These are phyloP conservation scores for Helicoverpa zea DNA, from an alignment of 1,140 invertebrate genomes.

Conservation along the genomic window DNA sequence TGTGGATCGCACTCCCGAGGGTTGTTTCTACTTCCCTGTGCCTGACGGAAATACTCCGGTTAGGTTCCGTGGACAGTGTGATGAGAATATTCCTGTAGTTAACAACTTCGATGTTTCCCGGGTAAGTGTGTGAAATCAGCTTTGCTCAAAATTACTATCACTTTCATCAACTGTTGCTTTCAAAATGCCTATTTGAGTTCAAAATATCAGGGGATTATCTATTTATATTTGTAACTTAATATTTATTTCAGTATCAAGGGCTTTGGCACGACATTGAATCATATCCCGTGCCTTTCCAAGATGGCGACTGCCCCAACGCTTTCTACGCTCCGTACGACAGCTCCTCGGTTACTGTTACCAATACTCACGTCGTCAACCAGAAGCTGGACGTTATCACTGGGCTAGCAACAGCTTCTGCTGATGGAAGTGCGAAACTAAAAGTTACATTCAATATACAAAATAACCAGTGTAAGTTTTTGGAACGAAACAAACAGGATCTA, in stretches of 20 bases:
- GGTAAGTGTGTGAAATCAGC: conserved; percentile 56
- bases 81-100: conserved; percentile 65
- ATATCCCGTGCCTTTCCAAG: conserved; percentile 69
- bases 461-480: background rate
- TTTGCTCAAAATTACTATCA: too few species aligned
- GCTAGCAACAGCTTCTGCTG: conserved; percentile 55
- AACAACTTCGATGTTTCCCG: conserved; percentile 56
- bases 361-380: conserved; percentile 72
- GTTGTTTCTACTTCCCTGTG: conserved; percentile 73
- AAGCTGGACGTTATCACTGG: conserved; percentile 64
- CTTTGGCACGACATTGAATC: conserved; percentile 75
- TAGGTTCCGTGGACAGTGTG: conserved; percentile 69
- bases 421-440: conserved; percentile 65
- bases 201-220: background rate
- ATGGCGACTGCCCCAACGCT: conserved; percentile 68
- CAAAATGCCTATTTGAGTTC: background rate
- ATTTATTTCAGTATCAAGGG: conserved; percentile 70
- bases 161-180: too few species aligned
- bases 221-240: background rate
- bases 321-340: conserved; percentile 55
- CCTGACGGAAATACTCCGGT: conserved; percentile 53
- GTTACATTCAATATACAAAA: conserved; percentile 70
- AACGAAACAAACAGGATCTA: background rate
- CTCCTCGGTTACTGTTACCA: conserved; percentile 61
- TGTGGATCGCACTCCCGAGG: conserved; percentile 63